Base-by-base conservation (phyloP, 53 echinoderm and acorn worm genomes). In the Holothuria scabra region DNA sequence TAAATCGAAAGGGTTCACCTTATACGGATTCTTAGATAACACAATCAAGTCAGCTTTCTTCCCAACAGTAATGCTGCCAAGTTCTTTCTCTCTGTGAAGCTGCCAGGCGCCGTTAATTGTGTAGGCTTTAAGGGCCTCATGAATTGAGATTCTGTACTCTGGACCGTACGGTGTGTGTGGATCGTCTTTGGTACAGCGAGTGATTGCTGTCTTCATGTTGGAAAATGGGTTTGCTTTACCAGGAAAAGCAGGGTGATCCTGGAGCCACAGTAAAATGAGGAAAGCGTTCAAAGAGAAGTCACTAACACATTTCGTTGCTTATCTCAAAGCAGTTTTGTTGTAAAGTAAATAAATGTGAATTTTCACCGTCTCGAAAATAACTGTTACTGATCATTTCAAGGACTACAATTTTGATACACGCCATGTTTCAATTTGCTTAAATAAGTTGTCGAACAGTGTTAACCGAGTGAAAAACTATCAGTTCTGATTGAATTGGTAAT, bases 101-200 rank as follows among this genome's bases (percentile, higher is more conserved):
- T 80, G 81, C 80, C 80, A 85, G 20, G 88, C 88, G 35, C 83
- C 83, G 82, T 88, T 83, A 56, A 88, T 63, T 23, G 88, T 88
- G 88, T 89, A 85, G 46, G 85, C 69, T 68, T 89, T 89, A 34
- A 89, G 85, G 28, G 85, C 89, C 81, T 89, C 89, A 55, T 89
- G 67, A 33, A 89, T 70, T 22, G 85, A 70, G 32, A 85, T 85
- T 31, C 85, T 34, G 60, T 79, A 89, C 55, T 85, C 89, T 10
- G 85, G 85, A 26, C 85, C 85, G 46, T 80, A 89, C 5, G 89
- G 85, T 2, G 80, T 84, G 81, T 25, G 80, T 7, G 85, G 80
- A 71, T 85, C 81, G 72, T 85, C 85, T 29, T 69, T 41, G 33
- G 69, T 44, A 68, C 80, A 85, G 41, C 89, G 89, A 28, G 88